Conservation (phyloP, 2,113 vertebrate genomes). For the Podarcis muralis region DNA sequence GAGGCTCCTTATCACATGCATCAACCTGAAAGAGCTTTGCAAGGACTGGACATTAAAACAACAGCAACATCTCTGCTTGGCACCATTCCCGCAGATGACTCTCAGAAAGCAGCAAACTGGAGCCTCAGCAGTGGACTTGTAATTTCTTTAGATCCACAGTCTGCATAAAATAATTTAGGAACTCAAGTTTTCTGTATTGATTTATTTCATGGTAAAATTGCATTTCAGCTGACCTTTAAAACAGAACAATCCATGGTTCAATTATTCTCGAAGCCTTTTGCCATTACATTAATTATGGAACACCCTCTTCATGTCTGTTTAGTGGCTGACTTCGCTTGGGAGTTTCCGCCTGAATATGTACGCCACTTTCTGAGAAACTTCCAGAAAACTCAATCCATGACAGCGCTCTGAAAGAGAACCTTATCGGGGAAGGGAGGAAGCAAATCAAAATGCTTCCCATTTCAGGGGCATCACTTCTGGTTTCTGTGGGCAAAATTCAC, state of each 20-base stretch:
- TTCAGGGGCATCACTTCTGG: not conserved
- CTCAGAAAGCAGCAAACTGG: not conserved
- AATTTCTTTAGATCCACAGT: not conserved
- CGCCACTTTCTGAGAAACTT: conserved; percentile 57
- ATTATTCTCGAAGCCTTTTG: conserved; percentile 63
- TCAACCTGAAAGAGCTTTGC: not conserved
- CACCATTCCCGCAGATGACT: too few species aligned
- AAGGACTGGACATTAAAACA: too few species aligned
- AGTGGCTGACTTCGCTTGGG: conserved; percentile 34
- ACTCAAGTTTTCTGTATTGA: conserved; percentile 45
- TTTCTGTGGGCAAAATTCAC: not conserved
- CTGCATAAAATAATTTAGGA: conserved; percentile 9
- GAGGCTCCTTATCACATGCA: not conserved
- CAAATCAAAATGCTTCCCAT: not conserved
- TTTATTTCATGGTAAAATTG: conserved; percentile 70
- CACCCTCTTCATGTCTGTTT: conserved; percentile 40
- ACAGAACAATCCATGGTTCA: conserved; percentile 64
- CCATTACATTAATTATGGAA: conserved; percentile 54
- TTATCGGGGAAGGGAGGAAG: not conserved
- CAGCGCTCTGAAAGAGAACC: conserved; percentile 6
- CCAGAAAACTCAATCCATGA: conserved; percentile 22
- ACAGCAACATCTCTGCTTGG: not conserved
- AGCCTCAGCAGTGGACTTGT: not conserved
- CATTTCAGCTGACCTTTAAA: conserved; percentile 71
- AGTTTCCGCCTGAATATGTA: conserved; percentile 53